Conservation (phyloP, 1,140 invertebrate genomes). For the Drosophila pandora region DNA sequence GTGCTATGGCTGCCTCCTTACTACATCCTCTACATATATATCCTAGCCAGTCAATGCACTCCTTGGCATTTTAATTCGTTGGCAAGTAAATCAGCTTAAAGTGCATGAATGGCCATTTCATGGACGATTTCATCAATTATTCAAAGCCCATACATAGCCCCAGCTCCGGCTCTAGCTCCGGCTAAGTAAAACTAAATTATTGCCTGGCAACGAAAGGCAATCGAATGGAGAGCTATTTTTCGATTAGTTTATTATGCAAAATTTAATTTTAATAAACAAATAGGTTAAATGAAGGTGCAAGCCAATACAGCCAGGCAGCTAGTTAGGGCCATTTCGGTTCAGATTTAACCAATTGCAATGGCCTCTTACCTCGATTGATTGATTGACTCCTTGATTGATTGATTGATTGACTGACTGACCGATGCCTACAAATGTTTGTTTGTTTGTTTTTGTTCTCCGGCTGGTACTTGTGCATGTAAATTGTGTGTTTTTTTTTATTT, state of each 20-base stretch:
- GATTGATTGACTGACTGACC: neutral
- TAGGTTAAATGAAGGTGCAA: constrained; percentile 39
- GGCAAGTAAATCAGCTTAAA: constrained; percentile 60
- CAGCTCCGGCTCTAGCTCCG: too few relatives aligned
- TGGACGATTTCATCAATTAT: constrained; percentile 67
- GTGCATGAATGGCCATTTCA: constrained; percentile 53
- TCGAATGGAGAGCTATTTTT: constrained; percentile 36
- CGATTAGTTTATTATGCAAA: constrained; percentile 72
- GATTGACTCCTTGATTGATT: constrained; percentile 32
- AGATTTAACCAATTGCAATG: constrained; percentile 6
- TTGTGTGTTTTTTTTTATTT: neutral
- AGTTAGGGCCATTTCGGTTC: constrained; percentile 3
- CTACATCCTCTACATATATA: neutral
- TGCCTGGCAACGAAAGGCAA: constrained; percentile 12
- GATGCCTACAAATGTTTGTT: neutral
- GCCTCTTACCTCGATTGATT: constrained; percentile 25
- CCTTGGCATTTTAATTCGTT: constrained; percentile 45
- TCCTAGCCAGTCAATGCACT: constrained; percentile 25
- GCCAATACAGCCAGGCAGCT: neutral
- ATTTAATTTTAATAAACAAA: constrained; percentile 77
- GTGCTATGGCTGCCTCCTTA: constrained; percentile 23
- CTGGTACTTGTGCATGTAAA: neutral
- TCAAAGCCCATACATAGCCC: constrained; percentile 23
- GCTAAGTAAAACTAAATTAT: constrained; percentile 37
- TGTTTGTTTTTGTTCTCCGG: neutral